phyloP scores from a whole-genome alignment of 2,888 invertebrate genomes.

The Leucania comma region DNA sequence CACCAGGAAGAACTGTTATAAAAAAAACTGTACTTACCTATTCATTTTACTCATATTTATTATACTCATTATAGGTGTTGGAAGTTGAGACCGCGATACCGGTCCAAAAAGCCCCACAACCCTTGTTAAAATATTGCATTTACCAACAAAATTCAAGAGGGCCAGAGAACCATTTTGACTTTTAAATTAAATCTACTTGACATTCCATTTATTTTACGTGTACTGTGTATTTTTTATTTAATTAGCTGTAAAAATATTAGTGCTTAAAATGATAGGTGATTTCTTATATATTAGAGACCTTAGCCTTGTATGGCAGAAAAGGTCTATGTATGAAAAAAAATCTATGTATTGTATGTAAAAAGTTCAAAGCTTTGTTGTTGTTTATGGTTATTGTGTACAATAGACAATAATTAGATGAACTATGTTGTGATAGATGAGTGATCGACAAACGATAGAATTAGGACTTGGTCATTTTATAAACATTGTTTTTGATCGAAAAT shows the following conservation, averaged over 20 bases:
- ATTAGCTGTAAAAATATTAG: not conserved
- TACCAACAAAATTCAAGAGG: slow-evolving; percentile 38
- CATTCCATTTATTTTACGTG: slow-evolving; percentile 46
- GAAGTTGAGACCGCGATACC: too few species aligned
- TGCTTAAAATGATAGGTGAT: not conserved
- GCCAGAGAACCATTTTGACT: slow-evolving; percentile 45
- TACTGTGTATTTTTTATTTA: slow-evolving; percentile 14
- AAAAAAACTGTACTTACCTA: too few species aligned
- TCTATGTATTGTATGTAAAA: slow-evolving; percentile 3
- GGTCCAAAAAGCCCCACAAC: too few species aligned
- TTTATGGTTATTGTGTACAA: slow-evolving; percentile 24
- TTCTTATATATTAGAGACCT: not conserved
- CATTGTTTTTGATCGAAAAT: slow-evolving; percentile 10
- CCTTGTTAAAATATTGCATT: slow-evolving; percentile 22
- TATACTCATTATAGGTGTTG: too few species aligned
- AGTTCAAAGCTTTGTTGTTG: slow-evolving; percentile 32
- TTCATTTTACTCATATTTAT: too few species aligned
- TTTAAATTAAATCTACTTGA: slow-evolving; percentile 33
- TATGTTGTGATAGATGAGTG: slow-evolving; percentile 66
- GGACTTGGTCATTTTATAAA: slow-evolving; percentile 29
- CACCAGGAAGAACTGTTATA: too few species aligned
- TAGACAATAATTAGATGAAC: slow-evolving; percentile 43
- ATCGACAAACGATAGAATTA: slow-evolving; percentile 52
- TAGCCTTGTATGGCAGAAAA: not conserved
- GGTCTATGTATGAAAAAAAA: not conserved